phyloP scores from a whole-genome alignment of 2,888 invertebrate species.

The Leucania comma region DNA sequence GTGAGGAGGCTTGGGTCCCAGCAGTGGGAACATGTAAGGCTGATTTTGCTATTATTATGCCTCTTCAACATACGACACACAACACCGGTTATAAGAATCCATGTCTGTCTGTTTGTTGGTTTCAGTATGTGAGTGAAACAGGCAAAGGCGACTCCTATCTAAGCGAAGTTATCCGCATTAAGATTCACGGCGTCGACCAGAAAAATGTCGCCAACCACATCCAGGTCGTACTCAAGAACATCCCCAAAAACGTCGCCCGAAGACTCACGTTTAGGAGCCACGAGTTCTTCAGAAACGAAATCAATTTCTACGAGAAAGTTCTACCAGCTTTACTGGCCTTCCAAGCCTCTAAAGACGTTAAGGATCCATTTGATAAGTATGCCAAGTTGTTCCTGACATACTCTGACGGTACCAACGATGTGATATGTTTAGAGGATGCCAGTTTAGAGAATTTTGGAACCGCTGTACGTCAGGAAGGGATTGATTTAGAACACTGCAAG shows the following conservation, averaged over 20 bases:
- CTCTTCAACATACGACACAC: no score
- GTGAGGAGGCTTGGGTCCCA: no score
- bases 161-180: slow-evolving; percentile 92
- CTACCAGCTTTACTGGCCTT: slow-evolving; percentile 86
- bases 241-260: slow-evolving; percentile 92
- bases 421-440: slow-evolving; percentile 90
- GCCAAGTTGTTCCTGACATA: slow-evolving; percentile 84
- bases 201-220: slow-evolving; percentile 75
- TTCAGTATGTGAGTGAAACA: slow-evolving; percentile 83
- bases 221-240: slow-evolving; percentile 92
- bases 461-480: slow-evolving; percentile 87
- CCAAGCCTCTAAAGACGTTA: slow-evolving; percentile 77
- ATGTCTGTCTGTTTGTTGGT: slow-evolving; percentile 8
- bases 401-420: slow-evolving; percentile 90
- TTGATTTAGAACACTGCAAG: slow-evolving; percentile 87
- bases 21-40: no score
- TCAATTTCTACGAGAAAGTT: slow-evolving; percentile 91
- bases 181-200: slow-evolving; percentile 85
- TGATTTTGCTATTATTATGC: no score
- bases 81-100: neutral
- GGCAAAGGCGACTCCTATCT: slow-evolving; percentile 93
- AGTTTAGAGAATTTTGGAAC: slow-evolving; percentile 82
- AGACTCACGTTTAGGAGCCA: slow-evolving; percentile 92
- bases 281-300: slow-evolving; percentile 94
- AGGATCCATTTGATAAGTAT: slow-evolving; percentile 89